phyloP scores from a whole-genome alignment of 2,113 vertebrate species.

The Brachyhypopomus gauderio region DNA sequence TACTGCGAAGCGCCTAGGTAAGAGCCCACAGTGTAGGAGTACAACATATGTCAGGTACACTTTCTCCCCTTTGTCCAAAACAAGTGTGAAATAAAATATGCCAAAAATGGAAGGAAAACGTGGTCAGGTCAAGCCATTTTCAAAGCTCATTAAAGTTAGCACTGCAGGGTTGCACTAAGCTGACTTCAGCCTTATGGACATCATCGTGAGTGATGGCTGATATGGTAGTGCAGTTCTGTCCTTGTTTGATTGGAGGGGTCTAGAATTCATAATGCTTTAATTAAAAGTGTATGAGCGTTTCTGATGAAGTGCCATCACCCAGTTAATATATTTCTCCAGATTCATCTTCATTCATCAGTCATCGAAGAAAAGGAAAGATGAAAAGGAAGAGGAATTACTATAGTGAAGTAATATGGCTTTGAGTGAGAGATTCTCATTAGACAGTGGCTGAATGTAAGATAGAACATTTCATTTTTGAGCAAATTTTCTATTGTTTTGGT shows the following conservation, averaged over 20 bases:
- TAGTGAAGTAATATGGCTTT: not conserved
- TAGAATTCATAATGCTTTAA: slow-evolving; percentile 18
- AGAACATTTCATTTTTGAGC: too few relatives aligned
- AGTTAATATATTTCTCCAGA: slow-evolving; percentile 29
- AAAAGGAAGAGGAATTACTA: not conserved
- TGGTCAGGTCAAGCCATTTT: slow-evolving; percentile 43
- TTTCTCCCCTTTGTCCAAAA: not conserved
- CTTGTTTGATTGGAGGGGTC: slow-evolving; percentile 34
- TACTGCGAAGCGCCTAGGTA: slow-evolving; percentile 18
- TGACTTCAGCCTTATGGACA: slow-evolving; percentile 27
- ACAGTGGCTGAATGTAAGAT: not conserved
- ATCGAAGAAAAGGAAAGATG: not conserved
- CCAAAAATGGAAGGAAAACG: slow-evolving; percentile 32
- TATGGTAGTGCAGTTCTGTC: slow-evolving; percentile 7
- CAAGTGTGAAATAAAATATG: slow-evolving; percentile 34
- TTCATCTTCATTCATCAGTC: not conserved
- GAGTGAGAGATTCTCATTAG: not conserved
- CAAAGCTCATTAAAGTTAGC: slow-evolving; percentile 53
- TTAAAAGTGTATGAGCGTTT: slow-evolving; percentile 25
- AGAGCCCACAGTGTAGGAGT: slow-evolving; percentile 4
- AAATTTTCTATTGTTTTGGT: not conserved
- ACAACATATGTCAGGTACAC: not conserved
- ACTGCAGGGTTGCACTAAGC: not conserved
- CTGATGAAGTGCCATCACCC: slow-evolving; percentile 26
- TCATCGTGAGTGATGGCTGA: not conserved